Percentiles rank a stretch among this genome's conserved stretches.
These are phyloP conservation scores for Cryptotis parvus DNA, from an alignment of 2,113 vertebrate genomes.

Conservation along the genomic window DNA sequence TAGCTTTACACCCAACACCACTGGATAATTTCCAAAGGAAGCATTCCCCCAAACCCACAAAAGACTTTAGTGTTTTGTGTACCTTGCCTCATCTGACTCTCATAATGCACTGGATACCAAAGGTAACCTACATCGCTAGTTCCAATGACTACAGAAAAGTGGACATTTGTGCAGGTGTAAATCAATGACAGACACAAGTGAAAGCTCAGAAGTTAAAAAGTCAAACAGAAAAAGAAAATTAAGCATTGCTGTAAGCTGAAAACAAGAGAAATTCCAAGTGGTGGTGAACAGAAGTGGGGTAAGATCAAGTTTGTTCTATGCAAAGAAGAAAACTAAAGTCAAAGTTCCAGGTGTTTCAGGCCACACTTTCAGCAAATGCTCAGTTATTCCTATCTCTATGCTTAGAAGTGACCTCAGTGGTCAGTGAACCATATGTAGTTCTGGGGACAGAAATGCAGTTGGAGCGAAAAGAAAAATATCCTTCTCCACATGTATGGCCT, in stretches of 20 bases:
- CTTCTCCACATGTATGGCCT: no score
- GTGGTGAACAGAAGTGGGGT: not conserved
- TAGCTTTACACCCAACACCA: no score
- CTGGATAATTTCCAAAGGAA: no score
- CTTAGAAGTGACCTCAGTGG: no score
- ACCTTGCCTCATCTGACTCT: not conserved
- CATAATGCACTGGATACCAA: not conserved
- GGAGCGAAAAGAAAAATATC: no score
- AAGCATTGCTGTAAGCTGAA: not conserved
- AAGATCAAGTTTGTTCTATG: not conserved
- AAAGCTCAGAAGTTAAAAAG: constrained; percentile 2
- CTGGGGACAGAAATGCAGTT: no score
- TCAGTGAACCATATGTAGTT: no score
- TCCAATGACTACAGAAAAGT: not conserved
- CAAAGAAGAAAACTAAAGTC: not conserved
- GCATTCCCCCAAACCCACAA: no score
- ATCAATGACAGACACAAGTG: not conserved
- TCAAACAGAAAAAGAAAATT: not conserved
- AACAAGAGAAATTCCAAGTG: constrained; percentile 12
- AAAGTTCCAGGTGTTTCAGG: no score
- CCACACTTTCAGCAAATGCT: no score
- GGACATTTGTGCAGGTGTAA: not conserved
- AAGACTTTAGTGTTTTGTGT: not conserved
- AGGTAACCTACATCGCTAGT: not conserved
- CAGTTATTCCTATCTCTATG: no score